Conservation (phyloP, 2,888 invertebrate genomes). For the Tetheella fluctuosa region DNA sequence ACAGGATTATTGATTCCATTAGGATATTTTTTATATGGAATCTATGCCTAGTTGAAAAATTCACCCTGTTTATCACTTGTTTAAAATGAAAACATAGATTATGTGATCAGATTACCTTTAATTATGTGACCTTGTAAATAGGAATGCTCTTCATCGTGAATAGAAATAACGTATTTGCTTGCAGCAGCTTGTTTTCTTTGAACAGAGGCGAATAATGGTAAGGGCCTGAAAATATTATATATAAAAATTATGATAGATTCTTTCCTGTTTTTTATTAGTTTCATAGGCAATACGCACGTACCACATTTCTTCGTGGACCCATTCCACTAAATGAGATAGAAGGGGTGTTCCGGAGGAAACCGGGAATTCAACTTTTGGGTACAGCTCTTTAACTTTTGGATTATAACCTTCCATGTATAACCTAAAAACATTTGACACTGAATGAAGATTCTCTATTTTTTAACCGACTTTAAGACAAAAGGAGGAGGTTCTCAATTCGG, state of each 20-base stretch:
- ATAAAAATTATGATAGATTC: not conserved
- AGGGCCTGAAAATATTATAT: constrained; percentile 39
- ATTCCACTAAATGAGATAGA: constrained; percentile 90
- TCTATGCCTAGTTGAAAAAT: too few species aligned
- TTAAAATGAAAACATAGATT: too few species aligned
- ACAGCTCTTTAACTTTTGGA: constrained; percentile 87
- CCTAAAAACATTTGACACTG: constrained; percentile 60
- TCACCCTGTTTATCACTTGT: too few species aligned
- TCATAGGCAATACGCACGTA: constrained; percentile 36
- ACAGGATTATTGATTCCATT: too few species aligned
- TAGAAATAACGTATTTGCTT: constrained; percentile 42
- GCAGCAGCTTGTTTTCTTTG: constrained; percentile 43
- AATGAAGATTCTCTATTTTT: too few species aligned
- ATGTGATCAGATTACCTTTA: constrained; percentile 42
- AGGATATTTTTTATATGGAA: too few species aligned
- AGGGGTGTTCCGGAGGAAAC: constrained; percentile 92
- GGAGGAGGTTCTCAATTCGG: too few species aligned
- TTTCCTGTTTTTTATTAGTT: too few species aligned
- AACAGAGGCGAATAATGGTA: constrained; percentile 46
- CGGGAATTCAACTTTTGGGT: constrained; percentile 89
- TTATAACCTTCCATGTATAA: constrained; percentile 89
- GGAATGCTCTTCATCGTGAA: constrained; percentile 54
- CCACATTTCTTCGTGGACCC: constrained; percentile 91
- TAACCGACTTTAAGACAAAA: too few species aligned
- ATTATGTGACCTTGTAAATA: constrained; percentile 54